phyloP scores from a whole-genome alignment of 2,113 vertebrate species.

The Takifugu flavidus region DNA sequence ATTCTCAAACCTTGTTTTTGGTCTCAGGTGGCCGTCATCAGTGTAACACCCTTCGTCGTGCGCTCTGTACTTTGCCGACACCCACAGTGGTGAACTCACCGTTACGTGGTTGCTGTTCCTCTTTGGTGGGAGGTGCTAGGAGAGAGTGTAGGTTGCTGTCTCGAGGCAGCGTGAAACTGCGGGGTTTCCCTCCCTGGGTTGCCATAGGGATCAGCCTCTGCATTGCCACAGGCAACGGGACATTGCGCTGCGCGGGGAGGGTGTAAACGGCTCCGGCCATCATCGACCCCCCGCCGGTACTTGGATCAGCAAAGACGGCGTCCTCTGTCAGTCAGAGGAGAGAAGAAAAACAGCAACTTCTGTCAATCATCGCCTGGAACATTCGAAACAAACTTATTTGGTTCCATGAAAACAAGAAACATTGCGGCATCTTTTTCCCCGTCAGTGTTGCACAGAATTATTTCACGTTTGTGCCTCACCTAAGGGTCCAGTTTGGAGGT shows the following conservation, averaged over 20 bases:
- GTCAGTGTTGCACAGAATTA: background rate
- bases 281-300: conserved; percentile 53
- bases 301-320: conserved; percentile 88
- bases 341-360: background rate
- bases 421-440: background rate
- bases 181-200: conserved; percentile 84
- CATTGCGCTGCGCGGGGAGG: conserved; percentile 91
- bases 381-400: too few relatives aligned
- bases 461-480: conserved; percentile 28
- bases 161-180: conserved; percentile 94
- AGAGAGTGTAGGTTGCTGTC: conserved; percentile 91
- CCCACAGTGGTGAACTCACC: conserved; percentile 37
- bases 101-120: conserved; percentile 51
- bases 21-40: too few relatives aligned
- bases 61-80: background rate
- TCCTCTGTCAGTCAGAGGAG: conserved; percentile 71
- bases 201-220: conserved; percentile 89
- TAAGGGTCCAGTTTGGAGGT: conserved; percentile 86
- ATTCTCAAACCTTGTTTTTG: too few relatives aligned
- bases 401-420: background rate
- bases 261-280: conserved; percentile 87
- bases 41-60: background rate
- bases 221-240: conserved; percentile 85
- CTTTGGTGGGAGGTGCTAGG: conserved; percentile 78
- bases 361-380: too few relatives aligned